phyloP scores from a whole-genome alignment of 2,888 invertebrate genomes.

The Amphipoea lucens region DNA sequence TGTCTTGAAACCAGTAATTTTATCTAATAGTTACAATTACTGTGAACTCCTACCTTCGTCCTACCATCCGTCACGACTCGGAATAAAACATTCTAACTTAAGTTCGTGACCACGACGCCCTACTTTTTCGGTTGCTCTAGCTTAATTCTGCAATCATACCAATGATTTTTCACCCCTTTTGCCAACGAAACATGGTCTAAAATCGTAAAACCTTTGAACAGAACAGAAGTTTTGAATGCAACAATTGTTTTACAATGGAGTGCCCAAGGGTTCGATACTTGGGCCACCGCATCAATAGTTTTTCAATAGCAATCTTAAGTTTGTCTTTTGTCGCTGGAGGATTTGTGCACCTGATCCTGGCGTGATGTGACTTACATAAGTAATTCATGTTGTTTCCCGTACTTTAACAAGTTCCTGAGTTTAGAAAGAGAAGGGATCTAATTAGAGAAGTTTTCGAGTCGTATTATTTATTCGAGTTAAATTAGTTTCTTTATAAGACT shows the following conservation, averaged over 20 bases:
- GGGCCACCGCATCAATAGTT: slow-evolving; percentile 64
- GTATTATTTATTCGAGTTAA: slow-evolving; percentile 5
- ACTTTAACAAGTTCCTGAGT: slow-evolving; percentile 70
- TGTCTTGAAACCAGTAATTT: slow-evolving; percentile 73
- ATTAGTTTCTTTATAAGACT: not conserved
- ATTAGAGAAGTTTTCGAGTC: slow-evolving; percentile 49
- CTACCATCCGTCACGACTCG: slow-evolving; percentile 79
- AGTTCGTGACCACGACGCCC: slow-evolving; percentile 81
- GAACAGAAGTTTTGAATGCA: slow-evolving; percentile 65
- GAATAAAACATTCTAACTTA: slow-evolving; percentile 74
- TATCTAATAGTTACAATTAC: slow-evolving; percentile 79
- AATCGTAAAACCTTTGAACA: slow-evolving; percentile 57
- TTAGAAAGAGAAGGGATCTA: slow-evolving; percentile 74
- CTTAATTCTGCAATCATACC: slow-evolving; percentile 57
- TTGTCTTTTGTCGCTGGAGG: slow-evolving; percentile 62
- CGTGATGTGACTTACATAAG: slow-evolving; percentile 77
- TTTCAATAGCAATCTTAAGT: slow-evolving; percentile 66
- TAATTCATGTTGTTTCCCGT: slow-evolving; percentile 77
- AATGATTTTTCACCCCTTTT: slow-evolving; percentile 66
- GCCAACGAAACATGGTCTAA: slow-evolving; percentile 63
- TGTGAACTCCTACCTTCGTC: slow-evolving; percentile 78
- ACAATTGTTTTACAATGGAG: slow-evolving; percentile 64
- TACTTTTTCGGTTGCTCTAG: slow-evolving; percentile 77
- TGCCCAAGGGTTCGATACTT: slow-evolving; percentile 69
- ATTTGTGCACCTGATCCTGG: slow-evolving; percentile 76